These are phyloP conservation scores for Pelosia muscerda DNA, from an alignment of 2,888 invertebrate genomes.

Conservation along the genomic window DNA sequence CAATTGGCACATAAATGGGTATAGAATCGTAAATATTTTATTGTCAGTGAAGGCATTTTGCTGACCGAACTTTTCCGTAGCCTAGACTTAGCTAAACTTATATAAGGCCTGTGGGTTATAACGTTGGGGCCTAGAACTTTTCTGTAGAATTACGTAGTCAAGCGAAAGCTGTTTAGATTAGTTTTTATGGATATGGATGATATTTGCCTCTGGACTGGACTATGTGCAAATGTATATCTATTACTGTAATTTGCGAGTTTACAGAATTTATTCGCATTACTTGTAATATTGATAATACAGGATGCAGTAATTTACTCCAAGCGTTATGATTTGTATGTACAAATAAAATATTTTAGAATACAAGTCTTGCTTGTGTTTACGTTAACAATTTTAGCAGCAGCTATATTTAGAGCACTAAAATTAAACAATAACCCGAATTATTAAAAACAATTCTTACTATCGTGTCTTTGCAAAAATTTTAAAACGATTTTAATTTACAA, in stretches of 20 bases:
- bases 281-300: background rate
- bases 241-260: background rate
- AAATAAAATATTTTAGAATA: background rate
- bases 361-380: background rate
- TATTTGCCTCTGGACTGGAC: background rate
- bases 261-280: background rate
- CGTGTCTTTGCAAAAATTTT: background rate
- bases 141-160: background rate
- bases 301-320: background rate
- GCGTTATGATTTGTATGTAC: background rate
- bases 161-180: background rate
- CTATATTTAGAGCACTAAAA: background rate
- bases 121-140: background rate
- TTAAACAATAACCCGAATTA: background rate
- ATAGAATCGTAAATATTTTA: constrained; percentile 28
- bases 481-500: background rate
- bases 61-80: constrained; percentile 22
- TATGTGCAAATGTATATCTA: background rate
- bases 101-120: background rate
- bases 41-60: constrained; percentile 17
- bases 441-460: background rate
- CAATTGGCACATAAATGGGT: constrained; percentile 17
- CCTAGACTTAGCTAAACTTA: constrained; percentile 20
- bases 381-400: too few relatives aligned
- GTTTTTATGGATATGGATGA: background rate